Conservation (phyloP, 2,888 invertebrate genomes). For the Caenorhabditis virilis region DNA sequence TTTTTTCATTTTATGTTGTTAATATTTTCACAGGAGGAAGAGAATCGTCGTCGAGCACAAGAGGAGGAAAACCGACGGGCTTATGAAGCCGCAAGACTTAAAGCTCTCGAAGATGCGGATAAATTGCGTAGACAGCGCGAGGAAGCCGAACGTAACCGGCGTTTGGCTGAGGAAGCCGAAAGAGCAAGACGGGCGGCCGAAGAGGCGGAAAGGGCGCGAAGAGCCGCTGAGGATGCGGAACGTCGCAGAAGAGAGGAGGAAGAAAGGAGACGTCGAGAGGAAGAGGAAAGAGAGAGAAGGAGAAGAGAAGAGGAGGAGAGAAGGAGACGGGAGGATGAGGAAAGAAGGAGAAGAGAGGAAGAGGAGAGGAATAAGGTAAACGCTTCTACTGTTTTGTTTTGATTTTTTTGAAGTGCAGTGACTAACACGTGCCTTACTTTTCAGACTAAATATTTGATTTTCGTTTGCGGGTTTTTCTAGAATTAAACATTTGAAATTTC, state of each 20-base stretch:
- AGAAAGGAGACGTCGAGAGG: constrained; percentile 49
- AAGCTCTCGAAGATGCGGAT: constrained; percentile 68
- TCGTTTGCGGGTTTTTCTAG: too few relatives aligned
- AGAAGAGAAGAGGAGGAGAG: constrained; percentile 37
- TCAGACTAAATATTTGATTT: too few relatives aligned
- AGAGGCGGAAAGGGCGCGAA: constrained; percentile 56
- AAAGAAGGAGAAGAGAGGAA: constrained; percentile 12
- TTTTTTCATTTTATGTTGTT: background rate
- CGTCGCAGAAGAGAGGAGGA: constrained; percentile 60
- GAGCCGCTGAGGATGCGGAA: constrained; percentile 64
- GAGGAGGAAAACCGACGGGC: constrained; percentile 67
- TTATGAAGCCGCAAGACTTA: constrained; percentile 67
- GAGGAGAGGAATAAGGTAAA: constrained; percentile 29
- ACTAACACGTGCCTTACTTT: too few relatives aligned
- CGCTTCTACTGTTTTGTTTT: background rate
- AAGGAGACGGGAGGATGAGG: constrained; percentile 29
- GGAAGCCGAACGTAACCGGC: constrained; percentile 65
- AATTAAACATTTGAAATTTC: too few relatives aligned
- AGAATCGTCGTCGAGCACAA: constrained; percentile 64
- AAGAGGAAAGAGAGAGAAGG: constrained; percentile 40
- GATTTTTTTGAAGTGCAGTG: too few relatives aligned
- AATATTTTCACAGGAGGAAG: constrained; percentile 62
- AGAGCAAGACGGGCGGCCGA: constrained; percentile 58
- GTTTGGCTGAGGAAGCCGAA: constrained; percentile 62
- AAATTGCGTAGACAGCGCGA: constrained; percentile 64